Base-by-base conservation (phyloP, 2,888 invertebrate species). In the Ophonus ardosiacus region DNA sequence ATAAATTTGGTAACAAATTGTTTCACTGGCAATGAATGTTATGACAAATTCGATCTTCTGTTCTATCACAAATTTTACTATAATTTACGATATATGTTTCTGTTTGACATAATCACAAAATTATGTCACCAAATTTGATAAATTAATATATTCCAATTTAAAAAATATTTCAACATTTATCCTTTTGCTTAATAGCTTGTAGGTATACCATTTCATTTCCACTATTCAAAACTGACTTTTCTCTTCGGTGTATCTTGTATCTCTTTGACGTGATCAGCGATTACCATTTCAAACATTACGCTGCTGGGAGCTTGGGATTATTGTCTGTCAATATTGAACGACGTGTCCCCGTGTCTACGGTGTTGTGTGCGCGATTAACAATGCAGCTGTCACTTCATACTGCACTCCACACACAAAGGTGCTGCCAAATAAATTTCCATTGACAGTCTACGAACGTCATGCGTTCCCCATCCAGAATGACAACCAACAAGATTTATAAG, bases 291-390 rank as follows among this genome's bases (percentile, higher is more conserved):
- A 74, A 74, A 43, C 71, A 74, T 74, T 74, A 51, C 10, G 43
- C 13, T 13, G 21, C 7, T 10, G 43, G 40, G 6, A 13, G 17
- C 18, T 24, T 43, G 17, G 43, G 71, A 74, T 74, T 74, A 74
- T 43, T 43, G 43, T 74, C 40, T 18, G 71, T 74, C 71, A 74
- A 74, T 74, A 74, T 74, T 74, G 71, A 18, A 74, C 71, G 71
- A 43, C 43, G 43, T 74, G 71, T 43, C 71, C 17, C 13, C 71
- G 71, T 43, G 71, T 74, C 71, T 40, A 15, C 21, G 43, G 40
- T 17, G 21, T 74, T 71, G 40, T 71, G 68, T 71, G 40, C 15
- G 68, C 40, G 68, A 71, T 71, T 74, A 74, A 74, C 71, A 74
- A 74, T 74, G 71, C 71, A 40, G 17, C 43, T 74, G 71, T 74